phyloP scores from a whole-genome alignment of 2,888 invertebrate species.

The Lomographa bimaculata region DNA sequence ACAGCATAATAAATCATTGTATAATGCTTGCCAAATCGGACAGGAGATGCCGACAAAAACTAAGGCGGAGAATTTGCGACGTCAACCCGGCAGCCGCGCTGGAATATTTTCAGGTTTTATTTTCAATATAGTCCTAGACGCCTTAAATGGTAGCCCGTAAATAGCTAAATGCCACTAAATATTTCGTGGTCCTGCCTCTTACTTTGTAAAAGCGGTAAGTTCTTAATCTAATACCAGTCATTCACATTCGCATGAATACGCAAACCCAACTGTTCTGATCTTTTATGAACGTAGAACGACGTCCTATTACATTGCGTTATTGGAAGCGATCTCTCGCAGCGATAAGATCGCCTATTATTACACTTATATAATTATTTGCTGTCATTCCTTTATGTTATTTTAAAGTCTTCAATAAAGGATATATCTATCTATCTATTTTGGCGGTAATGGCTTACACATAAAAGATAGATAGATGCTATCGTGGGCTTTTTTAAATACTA shows the following conservation, averaged over 20 bases:
- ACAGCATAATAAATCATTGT: conserved; percentile 37
- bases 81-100: conserved; percentile 62
- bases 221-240: too few relatives aligned
- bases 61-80: conserved; percentile 47
- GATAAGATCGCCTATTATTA: too few relatives aligned
- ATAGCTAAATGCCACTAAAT: conserved; percentile 34
- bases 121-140: conserved; percentile 31
- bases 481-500: too few relatives aligned
- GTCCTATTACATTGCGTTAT: too few relatives aligned
- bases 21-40: conserved; percentile 50
- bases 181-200: conserved; percentile 23
- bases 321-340: too few relatives aligned
- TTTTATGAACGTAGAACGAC: not conserved
- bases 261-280: not conserved
- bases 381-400: too few relatives aligned
- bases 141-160: conserved; percentile 37
- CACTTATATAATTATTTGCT: too few relatives aligned
- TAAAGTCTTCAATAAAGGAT: too few relatives aligned
- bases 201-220: too few relatives aligned
- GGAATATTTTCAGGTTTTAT: conserved; percentile 68
- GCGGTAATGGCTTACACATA: too few relatives aligned
- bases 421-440: too few relatives aligned
- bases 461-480: too few relatives aligned
- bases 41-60: conserved; percentile 44
- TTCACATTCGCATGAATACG: conserved; percentile 8